phyloP scores from a whole-genome alignment of 2,113 vertebrate species.

The Pristiophorus japonicus region DNA sequence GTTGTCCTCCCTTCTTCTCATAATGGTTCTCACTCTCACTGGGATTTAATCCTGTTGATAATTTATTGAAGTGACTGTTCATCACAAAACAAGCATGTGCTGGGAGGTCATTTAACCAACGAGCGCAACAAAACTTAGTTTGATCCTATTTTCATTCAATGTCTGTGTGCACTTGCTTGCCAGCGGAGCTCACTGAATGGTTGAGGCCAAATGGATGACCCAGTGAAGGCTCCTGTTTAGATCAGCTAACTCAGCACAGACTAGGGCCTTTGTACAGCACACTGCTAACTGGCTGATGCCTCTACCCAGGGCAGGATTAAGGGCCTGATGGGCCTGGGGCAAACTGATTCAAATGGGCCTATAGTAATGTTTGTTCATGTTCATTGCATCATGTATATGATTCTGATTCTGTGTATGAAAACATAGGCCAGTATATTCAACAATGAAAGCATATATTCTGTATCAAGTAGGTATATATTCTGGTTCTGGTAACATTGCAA shows the following conservation, averaged over 20 bases:
- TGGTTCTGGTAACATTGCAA: no score
- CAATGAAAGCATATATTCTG: no score
- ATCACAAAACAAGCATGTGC: background rate
- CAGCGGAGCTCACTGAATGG: background rate
- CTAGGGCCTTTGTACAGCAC: background rate
- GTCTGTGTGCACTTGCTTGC: background rate
- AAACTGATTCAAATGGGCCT: no score
- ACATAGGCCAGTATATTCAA: no score
- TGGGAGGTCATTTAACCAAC: background rate
- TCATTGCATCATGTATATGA: no score
- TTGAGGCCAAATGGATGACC: background rate
- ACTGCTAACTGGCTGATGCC: background rate
- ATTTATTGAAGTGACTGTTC: background rate
- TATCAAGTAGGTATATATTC: no score
- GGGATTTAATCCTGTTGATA: background rate
- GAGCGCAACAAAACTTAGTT: background rate
- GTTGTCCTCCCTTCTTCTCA: background rate
- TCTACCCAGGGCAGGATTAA: no score
- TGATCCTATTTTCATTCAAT: background rate
- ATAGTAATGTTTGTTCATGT: no score
- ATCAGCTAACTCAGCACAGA: background rate
- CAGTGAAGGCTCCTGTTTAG: background rate
- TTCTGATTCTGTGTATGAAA: no score
- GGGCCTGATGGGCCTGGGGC: no score
- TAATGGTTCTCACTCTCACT: background rate